phyloP scores from a whole-genome alignment of 2,888 invertebrate species.

The Chaetogeoica ovagalla region DNA sequence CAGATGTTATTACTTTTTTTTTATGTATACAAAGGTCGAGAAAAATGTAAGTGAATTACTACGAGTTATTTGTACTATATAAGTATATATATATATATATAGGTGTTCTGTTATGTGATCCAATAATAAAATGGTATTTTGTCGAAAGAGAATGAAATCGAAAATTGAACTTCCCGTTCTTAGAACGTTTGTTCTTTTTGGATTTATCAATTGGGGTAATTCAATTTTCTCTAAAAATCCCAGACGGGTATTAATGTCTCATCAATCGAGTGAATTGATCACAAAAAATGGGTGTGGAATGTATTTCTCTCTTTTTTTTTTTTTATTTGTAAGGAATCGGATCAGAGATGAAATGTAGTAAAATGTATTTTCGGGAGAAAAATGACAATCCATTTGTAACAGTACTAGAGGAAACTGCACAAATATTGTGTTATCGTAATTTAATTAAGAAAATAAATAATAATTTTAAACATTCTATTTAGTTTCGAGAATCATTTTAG shows the following conservation, averaged over 20 bases:
- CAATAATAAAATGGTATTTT: slow-evolving; percentile 1
- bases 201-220: not conserved
- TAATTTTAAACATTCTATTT: too few species aligned
- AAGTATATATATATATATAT: not conserved
- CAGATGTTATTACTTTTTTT: too few species aligned
- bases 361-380: slow-evolving; percentile 7
- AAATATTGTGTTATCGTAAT: not conserved
- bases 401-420: not conserved
- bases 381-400: not conserved
- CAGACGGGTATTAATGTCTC: slow-evolving; percentile 1
- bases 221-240: slow-evolving; percentile 7
- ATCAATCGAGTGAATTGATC: slow-evolving; percentile 13
- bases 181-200: not conserved
- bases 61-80: not conserved
- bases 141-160: not conserved
- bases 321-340: not conserved
- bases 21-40: not conserved
- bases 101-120: not conserved
- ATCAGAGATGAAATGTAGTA: not conserved
- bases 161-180: not conserved
- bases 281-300: slow-evolving; percentile 3
- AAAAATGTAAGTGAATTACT: not conserved
- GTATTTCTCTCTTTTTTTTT: not conserved
- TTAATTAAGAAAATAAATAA: not conserved
- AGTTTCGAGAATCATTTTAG: not conserved